Percentiles rank a stretch among this genome's conserved stretches.
phyloP scores from a whole-genome alignment of 2,888 invertebrate species.

The Acronicta psi region DNA sequence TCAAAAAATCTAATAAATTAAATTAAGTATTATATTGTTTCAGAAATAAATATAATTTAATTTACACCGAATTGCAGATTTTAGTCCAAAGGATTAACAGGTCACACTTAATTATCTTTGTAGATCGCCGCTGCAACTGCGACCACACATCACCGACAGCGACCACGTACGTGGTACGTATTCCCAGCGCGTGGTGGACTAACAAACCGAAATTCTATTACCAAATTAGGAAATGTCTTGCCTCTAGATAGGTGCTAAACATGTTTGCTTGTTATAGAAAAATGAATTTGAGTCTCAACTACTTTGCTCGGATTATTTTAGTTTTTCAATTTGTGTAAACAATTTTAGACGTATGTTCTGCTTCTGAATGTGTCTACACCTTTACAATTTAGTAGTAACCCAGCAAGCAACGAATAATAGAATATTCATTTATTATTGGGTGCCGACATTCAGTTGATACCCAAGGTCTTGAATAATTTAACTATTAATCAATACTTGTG shows the following conservation, averaged over 20 bases:
- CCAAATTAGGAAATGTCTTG: conserved; percentile 80
- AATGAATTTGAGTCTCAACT: conserved; percentile 34
- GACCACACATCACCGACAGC: conserved; percentile 50
- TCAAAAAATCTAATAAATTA: no score
- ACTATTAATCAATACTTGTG: no score
- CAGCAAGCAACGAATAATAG: no score
- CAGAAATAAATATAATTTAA: no score
- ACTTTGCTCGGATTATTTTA: background rate
- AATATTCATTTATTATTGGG: no score
- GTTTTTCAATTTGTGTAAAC: background rate
- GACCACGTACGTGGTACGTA: conserved; percentile 78
- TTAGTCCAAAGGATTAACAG: background rate
- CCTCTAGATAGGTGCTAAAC: conserved; percentile 59
- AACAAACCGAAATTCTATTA: conserved; percentile 86
- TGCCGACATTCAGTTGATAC: no score
- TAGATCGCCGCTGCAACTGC: conserved; percentile 53
- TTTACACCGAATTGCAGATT: background rate
- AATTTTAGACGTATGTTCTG: background rate
- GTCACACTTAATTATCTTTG: background rate
- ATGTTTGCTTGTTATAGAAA: conserved; percentile 39
- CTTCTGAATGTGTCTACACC: no score
- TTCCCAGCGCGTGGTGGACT: conserved; percentile 79
- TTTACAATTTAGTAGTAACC: no score
- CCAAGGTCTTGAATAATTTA: no score
- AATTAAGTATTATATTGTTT: no score